A percentile compares a stretch with the other conserved stretches of the same genome.
Conservation (phyloP, 2,888 invertebrate genomes). For the Junonia oenone region DNA sequence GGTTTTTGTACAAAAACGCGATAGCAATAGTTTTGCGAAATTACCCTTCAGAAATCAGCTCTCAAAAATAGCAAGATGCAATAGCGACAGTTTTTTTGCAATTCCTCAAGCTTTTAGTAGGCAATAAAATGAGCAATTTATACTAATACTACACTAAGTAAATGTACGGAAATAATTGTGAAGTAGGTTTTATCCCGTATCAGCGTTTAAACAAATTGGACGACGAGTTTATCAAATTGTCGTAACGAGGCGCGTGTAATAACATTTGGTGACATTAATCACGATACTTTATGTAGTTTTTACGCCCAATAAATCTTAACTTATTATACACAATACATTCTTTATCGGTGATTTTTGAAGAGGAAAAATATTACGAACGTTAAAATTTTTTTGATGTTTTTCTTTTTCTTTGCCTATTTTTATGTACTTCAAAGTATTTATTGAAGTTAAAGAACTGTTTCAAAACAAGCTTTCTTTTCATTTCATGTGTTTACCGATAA, state of each 20-base stretch:
- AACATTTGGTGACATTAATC: background rate
- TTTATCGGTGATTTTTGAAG: too few relatives aligned
- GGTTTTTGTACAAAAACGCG: too few relatives aligned
- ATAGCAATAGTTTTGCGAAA: too few relatives aligned
- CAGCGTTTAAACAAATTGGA: background rate
- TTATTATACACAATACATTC: background rate
- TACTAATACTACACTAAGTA: background rate
- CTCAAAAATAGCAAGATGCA: too few relatives aligned
- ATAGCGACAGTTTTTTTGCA: too few relatives aligned
- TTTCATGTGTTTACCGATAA: too few relatives aligned
- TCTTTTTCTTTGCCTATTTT: background rate
- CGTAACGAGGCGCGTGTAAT: background rate
- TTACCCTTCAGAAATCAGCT: too few relatives aligned
- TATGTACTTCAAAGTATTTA: background rate
- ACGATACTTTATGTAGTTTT: background rate
- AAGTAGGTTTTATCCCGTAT: background rate
- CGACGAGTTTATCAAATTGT: background rate
- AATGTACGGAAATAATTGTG: background rate
- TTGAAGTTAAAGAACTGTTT: too few relatives aligned
- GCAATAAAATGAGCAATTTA: background rate
- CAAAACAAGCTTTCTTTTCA: too few relatives aligned
- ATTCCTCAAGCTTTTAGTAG: too few relatives aligned
- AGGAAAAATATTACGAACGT: too few relatives aligned
- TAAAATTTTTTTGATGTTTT: too few relatives aligned
- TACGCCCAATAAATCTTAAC: background rate